Evolutionary conservation across 2,888 invertebrate genomes (phyloP), one percentile per base, ranked within the genome.

Genomic region (Plebejus anna): DNA sequence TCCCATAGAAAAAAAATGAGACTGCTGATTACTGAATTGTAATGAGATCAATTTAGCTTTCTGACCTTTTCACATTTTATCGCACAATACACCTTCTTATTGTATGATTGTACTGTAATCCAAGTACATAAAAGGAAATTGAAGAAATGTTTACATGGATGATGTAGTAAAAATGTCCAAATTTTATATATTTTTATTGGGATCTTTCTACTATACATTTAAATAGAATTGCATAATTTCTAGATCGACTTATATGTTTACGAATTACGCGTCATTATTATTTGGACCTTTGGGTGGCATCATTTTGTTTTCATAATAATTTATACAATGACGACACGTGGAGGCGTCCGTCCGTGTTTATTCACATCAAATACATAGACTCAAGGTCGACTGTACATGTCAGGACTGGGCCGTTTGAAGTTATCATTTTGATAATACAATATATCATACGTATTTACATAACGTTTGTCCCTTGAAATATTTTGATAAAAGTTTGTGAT

Each of bases 231-330:
- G 16, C 22, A 22, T 22, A 22, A 22, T 22, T 22, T 55, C 16
- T 55, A 59, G n/a, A 59, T 59, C 5, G 4, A 16, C 7, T 6
- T 55, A 57, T 61, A 13, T 61, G 22, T 61, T 61, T 61, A 9
- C 61, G 28, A 61, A 55, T 55, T 4, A 61, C 9, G 7, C 28
- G 28, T 3, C 28, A 28, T 61, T 9, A 28, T 28, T 61, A 28
- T n/a, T 59, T 59, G 61, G 61, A 61, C 28, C 61, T 38, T 38
- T 38, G 36, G 16, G 70, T 70, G 16, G 22, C 47, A 28, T 47
- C 47, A 72, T 28, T 72, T 72, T 47, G 72, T 80, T 75, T 77
- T 76, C 77, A 78, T 79, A 80, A 78, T 79, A 80, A 80, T 9
- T 47, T 47, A 78, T 73, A 76, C 47, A 57, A 59, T n/a, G 71